These are phyloP conservation scores for Rhinoderma darwinii DNA, from an alignment of 2,113 vertebrate species.

Conservation along the genomic window DNA sequence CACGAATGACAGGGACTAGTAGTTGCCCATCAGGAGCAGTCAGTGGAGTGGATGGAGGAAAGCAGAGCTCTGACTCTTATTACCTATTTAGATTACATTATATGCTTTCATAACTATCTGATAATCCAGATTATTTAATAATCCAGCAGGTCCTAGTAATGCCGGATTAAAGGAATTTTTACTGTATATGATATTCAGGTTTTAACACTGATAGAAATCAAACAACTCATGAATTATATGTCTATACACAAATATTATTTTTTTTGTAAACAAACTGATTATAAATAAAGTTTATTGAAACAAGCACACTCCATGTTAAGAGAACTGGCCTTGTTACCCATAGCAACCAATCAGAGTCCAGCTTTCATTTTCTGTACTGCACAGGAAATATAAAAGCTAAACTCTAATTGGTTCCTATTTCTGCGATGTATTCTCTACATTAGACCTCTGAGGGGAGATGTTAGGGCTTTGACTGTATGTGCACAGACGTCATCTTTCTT, in stretches of 20 bases:
- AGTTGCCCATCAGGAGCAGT: no score
- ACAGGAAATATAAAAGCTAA: background rate
- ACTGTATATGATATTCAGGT: background rate
- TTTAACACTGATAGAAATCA: background rate
- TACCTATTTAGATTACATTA: no score
- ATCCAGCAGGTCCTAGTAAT: no score
- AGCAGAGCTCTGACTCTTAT: no score
- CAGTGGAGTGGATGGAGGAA: no score
- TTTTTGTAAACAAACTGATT: background rate
- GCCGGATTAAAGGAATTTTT: background rate
- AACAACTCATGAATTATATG: background rate
- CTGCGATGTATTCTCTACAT: background rate
- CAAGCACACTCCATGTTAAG: background rate
- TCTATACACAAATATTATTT: background rate
- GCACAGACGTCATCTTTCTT: background rate
- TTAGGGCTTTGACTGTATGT: background rate
- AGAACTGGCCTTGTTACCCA: background rate
- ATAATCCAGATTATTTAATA: no score
- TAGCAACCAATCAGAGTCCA: background rate
- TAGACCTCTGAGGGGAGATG: background rate
- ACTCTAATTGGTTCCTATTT: background rate
- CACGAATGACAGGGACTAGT: no score
- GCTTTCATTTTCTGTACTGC: background rate
- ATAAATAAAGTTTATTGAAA: constrained; percentile 18
- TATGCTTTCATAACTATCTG: no score